These are phyloP conservation scores for Bellardia pandia DNA, from an alignment of 2,888 invertebrate species.

Conservation along the genomic window DNA sequence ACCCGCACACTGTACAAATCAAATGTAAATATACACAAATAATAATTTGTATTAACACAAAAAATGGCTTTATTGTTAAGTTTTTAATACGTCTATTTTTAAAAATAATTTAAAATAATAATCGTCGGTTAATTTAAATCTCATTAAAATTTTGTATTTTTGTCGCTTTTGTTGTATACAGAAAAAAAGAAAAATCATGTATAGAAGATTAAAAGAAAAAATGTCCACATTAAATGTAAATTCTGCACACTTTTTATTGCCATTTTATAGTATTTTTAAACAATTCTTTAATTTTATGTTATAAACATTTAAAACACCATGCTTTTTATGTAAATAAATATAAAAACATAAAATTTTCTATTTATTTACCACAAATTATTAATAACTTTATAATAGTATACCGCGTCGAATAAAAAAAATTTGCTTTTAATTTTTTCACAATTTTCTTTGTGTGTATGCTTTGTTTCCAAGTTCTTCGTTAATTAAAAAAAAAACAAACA, in stretches of 20 bases:
- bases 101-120: neutral
- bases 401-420: constrained; percentile 35
- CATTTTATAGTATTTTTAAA: neutral
- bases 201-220: neutral
- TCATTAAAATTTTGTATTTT: constrained; percentile 11
- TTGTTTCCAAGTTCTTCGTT: constrained; percentile 65
- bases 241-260: neutral
- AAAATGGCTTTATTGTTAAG: neutral
- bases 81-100: neutral
- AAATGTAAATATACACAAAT: neutral
- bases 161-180: constrained; percentile 59
- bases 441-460: constrained; percentile 63
- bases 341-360: neutral
- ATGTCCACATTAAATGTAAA: neutral
- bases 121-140: neutral
- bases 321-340: constrained; percentile 1
- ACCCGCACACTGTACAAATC: constrained; percentile 9
- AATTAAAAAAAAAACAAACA: constrained; percentile 41
- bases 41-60: neutral
- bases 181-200: constrained; percentile 45
- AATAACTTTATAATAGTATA: constrained; percentile 34
- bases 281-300: neutral
- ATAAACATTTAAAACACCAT: neutral
- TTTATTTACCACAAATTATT: constrained; percentile 55
- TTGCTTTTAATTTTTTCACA: constrained; percentile 52